Evolutionary conservation across 2,797 vertebrate species (phyloP).

Genomic region (Acanthornis magna): DNA sequence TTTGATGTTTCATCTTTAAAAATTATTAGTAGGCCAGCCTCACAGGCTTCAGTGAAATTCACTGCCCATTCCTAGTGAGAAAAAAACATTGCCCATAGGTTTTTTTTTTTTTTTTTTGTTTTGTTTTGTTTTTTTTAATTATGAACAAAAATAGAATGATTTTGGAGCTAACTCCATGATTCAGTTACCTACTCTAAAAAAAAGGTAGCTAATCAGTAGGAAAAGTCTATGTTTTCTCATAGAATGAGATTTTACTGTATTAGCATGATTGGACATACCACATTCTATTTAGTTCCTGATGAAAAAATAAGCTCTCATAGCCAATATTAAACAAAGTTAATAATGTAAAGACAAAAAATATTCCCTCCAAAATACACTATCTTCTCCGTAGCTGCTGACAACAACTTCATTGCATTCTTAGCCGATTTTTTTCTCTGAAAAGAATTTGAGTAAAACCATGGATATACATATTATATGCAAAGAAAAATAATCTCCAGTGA

Average conservation of each 20-base stretch:
- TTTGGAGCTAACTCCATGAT: background rate
- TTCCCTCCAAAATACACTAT: background rate
- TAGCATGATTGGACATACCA: background rate
- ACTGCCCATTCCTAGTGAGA: background rate
- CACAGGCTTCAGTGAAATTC: background rate
- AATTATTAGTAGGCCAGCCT: background rate
- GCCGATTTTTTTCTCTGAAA: background rate
- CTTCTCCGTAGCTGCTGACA: background rate
- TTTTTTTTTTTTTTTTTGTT: background rate
- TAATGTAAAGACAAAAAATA: background rate
- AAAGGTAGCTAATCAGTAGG: background rate
- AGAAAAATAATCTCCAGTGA: background rate
- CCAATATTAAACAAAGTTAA: background rate
- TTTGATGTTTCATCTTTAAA: background rate
- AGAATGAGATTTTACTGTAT: background rate
- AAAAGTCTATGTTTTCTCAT: background rate
- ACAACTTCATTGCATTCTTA: background rate
- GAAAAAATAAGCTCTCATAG: background rate
- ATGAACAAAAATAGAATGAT: background rate
- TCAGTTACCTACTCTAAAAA: background rate
- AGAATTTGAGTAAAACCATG: background rate
- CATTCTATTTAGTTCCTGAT: background rate
- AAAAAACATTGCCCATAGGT: background rate
- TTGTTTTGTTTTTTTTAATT: background rate
- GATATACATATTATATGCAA: too few relatives aligned